Evolutionary conservation across 2,797 vertebrate species (phyloP).

Genomic region (Dendrocincla fuliginosa): DNA sequence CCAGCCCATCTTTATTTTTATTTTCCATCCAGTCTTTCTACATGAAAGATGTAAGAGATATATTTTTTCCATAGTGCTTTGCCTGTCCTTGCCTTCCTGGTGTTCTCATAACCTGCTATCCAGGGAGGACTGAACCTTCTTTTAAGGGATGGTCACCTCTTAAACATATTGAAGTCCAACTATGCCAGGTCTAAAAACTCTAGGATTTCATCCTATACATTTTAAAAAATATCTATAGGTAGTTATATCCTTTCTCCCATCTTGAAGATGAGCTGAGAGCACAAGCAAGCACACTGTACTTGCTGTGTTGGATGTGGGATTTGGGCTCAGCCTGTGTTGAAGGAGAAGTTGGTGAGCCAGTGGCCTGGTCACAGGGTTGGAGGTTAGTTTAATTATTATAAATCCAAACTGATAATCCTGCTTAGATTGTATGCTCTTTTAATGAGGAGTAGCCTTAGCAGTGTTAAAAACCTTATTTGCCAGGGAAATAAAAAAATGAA

Average conservation of each 20-base stretch:
- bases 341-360: neutral
- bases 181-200: neutral
- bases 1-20: neutral
- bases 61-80: neutral
- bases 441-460: neutral
- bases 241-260: accelerated
- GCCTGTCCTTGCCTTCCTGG: neutral
- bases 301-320: neutral
- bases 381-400: neutral
- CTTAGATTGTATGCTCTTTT: constrained; percentile 18
- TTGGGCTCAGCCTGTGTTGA: neutral
- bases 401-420: neutral
- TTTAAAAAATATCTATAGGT: too few relatives aligned
- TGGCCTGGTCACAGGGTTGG: neutral
- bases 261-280: neutral
- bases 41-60: neutral
- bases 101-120: neutral
- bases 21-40: neutral
- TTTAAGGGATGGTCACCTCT: neutral
- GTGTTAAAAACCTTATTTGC: constrained; percentile 58
- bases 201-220: neutral
- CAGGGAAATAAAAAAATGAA: constrained; percentile 43
- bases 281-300: accelerated
- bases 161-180: neutral
- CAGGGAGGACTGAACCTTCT: neutral